These are phyloP conservation scores for Percopsis omiscomaycus DNA, from an alignment of 2,797 vertebrate species.

Conservation along the genomic window DNA sequence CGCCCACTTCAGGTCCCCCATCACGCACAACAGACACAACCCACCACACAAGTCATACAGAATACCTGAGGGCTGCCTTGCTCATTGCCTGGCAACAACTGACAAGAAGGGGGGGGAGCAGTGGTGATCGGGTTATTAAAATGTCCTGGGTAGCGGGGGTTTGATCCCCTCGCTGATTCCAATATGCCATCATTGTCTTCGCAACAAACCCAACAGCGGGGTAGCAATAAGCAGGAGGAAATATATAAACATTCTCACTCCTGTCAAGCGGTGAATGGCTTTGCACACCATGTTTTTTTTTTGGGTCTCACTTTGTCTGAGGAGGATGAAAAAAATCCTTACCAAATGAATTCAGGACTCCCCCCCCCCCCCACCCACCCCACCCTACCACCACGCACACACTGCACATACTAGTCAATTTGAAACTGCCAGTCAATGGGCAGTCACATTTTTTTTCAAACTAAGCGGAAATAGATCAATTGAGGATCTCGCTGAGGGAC, in stretches of 20 bases:
- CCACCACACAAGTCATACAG: conserved; percentile 40
- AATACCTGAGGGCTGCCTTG: conserved; percentile 65
- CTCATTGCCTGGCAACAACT: conserved; percentile 74
- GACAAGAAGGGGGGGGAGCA: conserved; percentile 51
- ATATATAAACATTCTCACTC: conserved; percentile 64
- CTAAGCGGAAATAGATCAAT: conserved; percentile 52
- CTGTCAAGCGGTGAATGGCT: conserved; percentile 65
- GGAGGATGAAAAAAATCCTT: conserved; percentile 30
- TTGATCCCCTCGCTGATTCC: conserved; percentile 56
- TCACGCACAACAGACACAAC: conserved; percentile 40
- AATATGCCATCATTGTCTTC: conserved; percentile 60
- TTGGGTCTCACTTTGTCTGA: conserved; percentile 40
- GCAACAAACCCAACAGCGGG: conserved; percentile 48
- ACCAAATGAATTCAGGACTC: conserved; percentile 27
- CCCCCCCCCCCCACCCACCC: conserved; percentile 5
- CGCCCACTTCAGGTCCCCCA: conserved; percentile 18
- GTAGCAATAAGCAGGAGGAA: conserved; percentile 39
- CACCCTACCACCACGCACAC: neutral
- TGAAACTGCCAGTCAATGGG: conserved; percentile 42
- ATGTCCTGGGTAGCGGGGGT: conserved; percentile 67
- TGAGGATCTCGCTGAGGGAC: conserved; percentile 34
- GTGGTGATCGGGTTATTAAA: conserved; percentile 74
- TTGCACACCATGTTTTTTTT: conserved; percentile 64
- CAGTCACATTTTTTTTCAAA: conserved; percentile 46
- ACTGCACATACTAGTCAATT: conserved; percentile 32